These are phyloP conservation scores for Protodeltote pygarga DNA, from an alignment of 2,888 invertebrate genomes.

Conservation along the genomic window DNA sequence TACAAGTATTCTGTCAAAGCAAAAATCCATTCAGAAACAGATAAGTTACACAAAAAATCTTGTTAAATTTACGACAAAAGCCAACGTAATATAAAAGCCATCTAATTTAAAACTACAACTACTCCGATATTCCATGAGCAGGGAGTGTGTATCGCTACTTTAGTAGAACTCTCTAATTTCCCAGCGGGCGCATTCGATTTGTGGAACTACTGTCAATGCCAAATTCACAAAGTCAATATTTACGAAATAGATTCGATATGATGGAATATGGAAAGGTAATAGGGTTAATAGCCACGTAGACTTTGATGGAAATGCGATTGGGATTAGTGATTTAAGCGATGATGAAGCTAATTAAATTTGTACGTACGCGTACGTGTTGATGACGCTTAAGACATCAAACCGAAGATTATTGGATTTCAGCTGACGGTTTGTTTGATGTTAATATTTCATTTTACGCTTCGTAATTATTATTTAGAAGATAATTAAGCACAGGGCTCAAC, in stretches of 20 bases:
- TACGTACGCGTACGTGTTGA: neutral
- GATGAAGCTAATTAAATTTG: neutral
- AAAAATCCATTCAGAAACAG: too few species aligned
- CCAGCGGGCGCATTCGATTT: constrained; percentile 46
- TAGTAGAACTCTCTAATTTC: constrained; percentile 39
- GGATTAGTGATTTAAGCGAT: neutral
- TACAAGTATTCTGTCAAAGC: too few species aligned
- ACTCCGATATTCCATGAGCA: constrained; percentile 20
- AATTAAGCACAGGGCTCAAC: too few species aligned
- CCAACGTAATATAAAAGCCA: constrained; percentile 6
- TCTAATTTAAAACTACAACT: constrained; percentile 28
- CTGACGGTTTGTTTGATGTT: too few species aligned
- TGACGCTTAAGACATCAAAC: neutral
- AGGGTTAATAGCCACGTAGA: constrained; percentile 15
- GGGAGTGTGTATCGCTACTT: constrained; percentile 8
- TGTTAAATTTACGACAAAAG: too few species aligned
- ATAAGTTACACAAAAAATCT: too few species aligned
- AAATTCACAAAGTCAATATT: constrained; percentile 41
- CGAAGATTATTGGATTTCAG: too few species aligned
- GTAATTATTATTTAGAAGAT: too few species aligned
- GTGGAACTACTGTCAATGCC: constrained; percentile 38
- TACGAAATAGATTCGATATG: constrained; percentile 34
- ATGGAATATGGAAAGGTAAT: constrained; percentile 16
- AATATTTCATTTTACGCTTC: too few species aligned
- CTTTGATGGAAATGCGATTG: constrained; percentile 3